Conservation (phyloP, 1,140 invertebrate species). For the Dreissena rostriformis region DNA sequence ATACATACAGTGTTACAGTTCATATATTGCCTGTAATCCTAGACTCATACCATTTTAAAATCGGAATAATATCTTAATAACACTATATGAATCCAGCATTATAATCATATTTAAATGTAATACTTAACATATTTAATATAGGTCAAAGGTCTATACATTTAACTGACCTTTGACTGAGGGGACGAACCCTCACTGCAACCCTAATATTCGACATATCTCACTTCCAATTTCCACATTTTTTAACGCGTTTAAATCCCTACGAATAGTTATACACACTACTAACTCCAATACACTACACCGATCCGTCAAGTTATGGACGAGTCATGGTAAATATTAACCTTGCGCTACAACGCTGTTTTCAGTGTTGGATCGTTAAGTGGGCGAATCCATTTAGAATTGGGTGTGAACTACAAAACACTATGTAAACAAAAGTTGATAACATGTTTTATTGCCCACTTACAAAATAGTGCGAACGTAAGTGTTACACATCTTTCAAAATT, state of each 20-base stretch:
- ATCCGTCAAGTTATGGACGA: conserved; percentile 16
- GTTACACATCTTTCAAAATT: no score
- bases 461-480: no score
- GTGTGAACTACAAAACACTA: no score
- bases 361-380: conserved; percentile 12
- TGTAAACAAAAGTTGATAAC: no score
- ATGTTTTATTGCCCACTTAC: no score
- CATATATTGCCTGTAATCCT: no score
- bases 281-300: conserved; percentile 35
- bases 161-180: conserved; percentile 38
- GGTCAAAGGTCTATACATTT: neutral
- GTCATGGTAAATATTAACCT: no score
- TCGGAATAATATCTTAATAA: no score
- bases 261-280: conserved; percentile 34
- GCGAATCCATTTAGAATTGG: conserved; percentile 25
- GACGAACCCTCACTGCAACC: conserved; percentile 35
- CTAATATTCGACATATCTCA: conserved; percentile 52
- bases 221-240: conserved; percentile 45
- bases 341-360: neutral
- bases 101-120: neutral
- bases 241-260: conserved; percentile 30
- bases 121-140: neutral
- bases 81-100: neutral
- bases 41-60: neutral
- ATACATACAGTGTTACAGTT: no score